phyloP scores from a whole-genome alignment of 1,140 invertebrate species.

The Lordiphosa clarofinis region DNA sequence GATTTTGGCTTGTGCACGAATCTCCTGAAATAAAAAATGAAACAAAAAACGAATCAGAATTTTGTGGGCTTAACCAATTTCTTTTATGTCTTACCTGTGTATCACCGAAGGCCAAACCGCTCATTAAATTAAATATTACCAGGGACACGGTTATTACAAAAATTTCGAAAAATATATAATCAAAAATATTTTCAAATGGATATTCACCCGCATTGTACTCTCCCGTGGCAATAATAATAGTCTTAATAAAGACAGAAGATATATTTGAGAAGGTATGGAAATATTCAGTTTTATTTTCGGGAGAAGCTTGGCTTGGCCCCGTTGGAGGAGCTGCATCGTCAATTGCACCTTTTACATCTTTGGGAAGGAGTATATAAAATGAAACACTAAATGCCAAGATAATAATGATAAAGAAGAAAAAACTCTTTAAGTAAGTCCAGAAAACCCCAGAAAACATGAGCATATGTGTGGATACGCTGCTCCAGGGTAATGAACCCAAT shows the following conservation, averaged over 20 bases:
- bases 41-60: too few relatives aligned
- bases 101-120: neutral
- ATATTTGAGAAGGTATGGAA: neutral
- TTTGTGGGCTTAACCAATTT: too few relatives aligned
- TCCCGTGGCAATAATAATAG: neutral
- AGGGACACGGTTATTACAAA: neutral
- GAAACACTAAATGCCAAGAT: conserved; percentile 88
- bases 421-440: conserved; percentile 87
- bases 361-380: conserved; percentile 83
- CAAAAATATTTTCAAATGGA: neutral
- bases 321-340: too few relatives aligned
- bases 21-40: neutral
- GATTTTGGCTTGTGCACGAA: neutral
- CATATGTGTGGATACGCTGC: conserved; percentile 84
- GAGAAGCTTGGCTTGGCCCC: too few relatives aligned
- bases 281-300: neutral
- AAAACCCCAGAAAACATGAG: conserved; percentile 88
- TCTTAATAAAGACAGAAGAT: neutral
- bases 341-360: too few relatives aligned
- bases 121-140: neutral
- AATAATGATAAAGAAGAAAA: conserved; percentile 87
- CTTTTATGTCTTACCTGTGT: conserved; percentile 2
- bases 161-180: neutral
- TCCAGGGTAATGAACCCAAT: conserved; percentile 85
- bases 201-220: neutral